Evolutionary conservation across 2,888 invertebrate species (phyloP).

Genomic region (Drosophila nigritarsus): DNA sequence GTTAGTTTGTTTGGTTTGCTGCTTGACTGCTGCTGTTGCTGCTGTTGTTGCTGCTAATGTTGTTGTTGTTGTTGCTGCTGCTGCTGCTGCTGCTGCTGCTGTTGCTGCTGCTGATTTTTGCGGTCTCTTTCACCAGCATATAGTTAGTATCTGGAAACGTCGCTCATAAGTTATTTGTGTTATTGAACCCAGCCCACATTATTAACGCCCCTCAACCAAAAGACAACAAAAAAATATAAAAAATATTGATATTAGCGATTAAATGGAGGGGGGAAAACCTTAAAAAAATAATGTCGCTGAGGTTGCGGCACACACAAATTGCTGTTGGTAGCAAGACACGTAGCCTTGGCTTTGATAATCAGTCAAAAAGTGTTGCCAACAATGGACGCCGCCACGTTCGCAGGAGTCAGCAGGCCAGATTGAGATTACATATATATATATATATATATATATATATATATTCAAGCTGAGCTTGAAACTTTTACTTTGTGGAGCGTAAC

Average conservation of each 20-base stretch:
- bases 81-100: accelerated
- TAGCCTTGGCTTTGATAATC: conserved; percentile 46
- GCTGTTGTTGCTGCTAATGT: background rate
- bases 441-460: background rate
- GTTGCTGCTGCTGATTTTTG: conserved; percentile 8
- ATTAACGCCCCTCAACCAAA: conserved; percentile 56
- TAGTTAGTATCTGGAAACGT: conserved; percentile 20
- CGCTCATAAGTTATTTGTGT: conserved; percentile 33
- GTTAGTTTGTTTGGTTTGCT: conserved; percentile 28
- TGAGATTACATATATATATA: conserved; percentile 12
- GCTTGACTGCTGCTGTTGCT: conserved; percentile 25
- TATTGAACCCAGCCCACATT: conserved; percentile 57
- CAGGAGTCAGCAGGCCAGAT: conserved; percentile 30
- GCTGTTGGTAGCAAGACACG: conserved; percentile 72
- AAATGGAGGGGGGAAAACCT: conserved; percentile 18
- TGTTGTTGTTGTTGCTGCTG: background rate
- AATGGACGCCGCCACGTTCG: conserved; percentile 39
- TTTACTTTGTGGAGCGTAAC: conserved; percentile 57
- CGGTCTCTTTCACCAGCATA: conserved; percentile 45
- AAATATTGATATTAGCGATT: conserved; percentile 52
- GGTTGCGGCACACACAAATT: conserved; percentile 53
- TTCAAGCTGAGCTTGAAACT: conserved; percentile 40
- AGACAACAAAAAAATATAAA: conserved; percentile 1
- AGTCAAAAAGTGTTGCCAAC: conserved; percentile 56
- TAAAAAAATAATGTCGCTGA: conserved; percentile 56